phyloP scores from a whole-genome alignment of 2,797 vertebrate species.

The Crocidura indochinensis region DNA sequence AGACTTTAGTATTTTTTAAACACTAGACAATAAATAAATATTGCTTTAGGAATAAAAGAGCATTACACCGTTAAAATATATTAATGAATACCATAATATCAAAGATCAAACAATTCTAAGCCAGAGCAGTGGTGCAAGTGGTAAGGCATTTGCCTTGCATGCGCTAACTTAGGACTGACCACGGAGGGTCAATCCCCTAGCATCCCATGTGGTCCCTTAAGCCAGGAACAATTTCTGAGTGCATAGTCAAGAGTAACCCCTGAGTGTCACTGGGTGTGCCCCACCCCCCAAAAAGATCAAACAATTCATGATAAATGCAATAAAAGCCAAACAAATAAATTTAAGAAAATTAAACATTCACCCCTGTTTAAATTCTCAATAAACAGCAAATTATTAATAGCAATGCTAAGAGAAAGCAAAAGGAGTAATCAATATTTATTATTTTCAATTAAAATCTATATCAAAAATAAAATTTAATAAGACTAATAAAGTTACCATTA shows the following conservation, averaged over 20 bases:
- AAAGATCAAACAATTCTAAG: slow-evolving; percentile 5
- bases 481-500: background rate
- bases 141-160: too few relatives aligned
- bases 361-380: slow-evolving; percentile 29
- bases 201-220: too few relatives aligned
- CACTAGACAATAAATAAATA: background rate
- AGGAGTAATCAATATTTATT: slow-evolving; percentile 1
- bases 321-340: background rate
- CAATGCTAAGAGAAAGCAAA: background rate
- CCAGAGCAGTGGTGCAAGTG: too few relatives aligned
- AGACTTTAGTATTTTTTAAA: slow-evolving; percentile 22
- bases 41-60: slow-evolving; percentile 33
- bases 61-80: slow-evolving; percentile 31
- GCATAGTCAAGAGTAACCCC: too few relatives aligned
- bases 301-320: background rate
- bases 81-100: background rate
- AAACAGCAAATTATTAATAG: slow-evolving; percentile 39
- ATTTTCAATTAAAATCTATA: background rate
- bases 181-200: too few relatives aligned
- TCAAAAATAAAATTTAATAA: slow-evolving; percentile 27
- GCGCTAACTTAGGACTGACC: too few relatives aligned
- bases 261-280: too few relatives aligned
- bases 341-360: slow-evolving; percentile 32
- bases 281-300: too few relatives aligned
- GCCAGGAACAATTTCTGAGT: too few relatives aligned